Evolutionary conservation across 37 sponge, comb jelly and placozoan species (phyloP).

Genomic region (Geodia barretti): DNA sequence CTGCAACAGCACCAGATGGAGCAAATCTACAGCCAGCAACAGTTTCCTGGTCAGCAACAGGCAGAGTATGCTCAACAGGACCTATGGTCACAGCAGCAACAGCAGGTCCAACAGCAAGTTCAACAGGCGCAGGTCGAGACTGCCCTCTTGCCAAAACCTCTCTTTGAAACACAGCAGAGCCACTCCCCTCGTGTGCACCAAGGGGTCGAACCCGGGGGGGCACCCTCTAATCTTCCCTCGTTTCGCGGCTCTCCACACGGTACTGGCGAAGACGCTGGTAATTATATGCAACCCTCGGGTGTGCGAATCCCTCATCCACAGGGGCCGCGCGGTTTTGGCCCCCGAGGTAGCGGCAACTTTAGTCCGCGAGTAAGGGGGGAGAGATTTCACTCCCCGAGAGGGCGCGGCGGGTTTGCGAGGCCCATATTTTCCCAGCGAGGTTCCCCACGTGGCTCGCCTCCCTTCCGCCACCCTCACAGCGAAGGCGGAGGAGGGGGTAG

Average conservation of each 20-base stretch:
- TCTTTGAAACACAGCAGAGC: too few species aligned
- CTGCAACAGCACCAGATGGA: conserved; percentile 28
- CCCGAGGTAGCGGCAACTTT: not conserved
- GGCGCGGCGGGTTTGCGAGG: too few species aligned
- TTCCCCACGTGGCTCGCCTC: not conserved
- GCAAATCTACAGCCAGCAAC: conserved; percentile 22
- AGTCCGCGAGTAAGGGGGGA: not conserved
- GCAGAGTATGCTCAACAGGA: not conserved
- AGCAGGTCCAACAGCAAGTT: conserved; percentile 14
- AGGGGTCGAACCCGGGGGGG: not conserved
- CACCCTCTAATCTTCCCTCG: not conserved
- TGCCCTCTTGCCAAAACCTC: not conserved
- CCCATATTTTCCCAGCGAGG: too few species aligned
- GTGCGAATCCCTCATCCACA: not conserved
- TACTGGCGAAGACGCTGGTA: not conserved
- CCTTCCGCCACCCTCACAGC: not conserved
- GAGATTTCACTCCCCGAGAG: not conserved
- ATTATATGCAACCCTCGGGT: not conserved
- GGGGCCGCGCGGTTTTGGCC: not conserved
- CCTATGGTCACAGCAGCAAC: conserved; percentile 9
- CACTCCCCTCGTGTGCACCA: not conserved
- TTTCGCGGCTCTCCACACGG: not conserved
- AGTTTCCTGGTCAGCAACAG: conserved; percentile 2
- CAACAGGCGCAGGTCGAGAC: not conserved
- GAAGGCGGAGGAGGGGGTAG: not conserved